phyloP scores from a whole-genome alignment of 1,140 invertebrate species.

The Cardiocondyla obscurior region DNA sequence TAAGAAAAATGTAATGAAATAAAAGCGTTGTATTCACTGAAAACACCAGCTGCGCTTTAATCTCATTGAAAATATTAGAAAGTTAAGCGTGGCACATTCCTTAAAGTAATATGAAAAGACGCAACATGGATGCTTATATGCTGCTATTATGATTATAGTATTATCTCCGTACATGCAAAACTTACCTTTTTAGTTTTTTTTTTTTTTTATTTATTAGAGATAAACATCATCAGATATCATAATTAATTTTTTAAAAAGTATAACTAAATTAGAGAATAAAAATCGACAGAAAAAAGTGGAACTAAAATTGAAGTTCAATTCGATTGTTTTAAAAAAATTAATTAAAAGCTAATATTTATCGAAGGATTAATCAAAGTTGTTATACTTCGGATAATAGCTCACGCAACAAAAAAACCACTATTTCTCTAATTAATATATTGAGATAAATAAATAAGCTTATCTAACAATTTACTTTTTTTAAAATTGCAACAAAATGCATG shows the following conservation, averaged over 20 bases:
- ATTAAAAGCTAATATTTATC: too few species aligned
- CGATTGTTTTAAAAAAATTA: too few species aligned
- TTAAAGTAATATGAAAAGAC: neutral
- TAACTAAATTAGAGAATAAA: conserved; percentile 7
- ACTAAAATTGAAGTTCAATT: neutral
- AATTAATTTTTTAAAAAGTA: neutral
- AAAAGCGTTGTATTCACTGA: neutral
- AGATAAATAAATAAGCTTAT: neutral
- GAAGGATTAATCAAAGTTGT: neutral
- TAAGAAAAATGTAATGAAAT: neutral
- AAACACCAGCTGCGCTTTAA: neutral
- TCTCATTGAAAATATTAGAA: neutral
- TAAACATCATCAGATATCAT: neutral
- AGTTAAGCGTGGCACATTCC: conserved; percentile 5
- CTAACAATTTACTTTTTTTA: conserved; percentile 8
- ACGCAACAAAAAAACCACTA: neutral
- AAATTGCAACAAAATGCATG: neutral
- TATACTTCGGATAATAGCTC: neutral
- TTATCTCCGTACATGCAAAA: neutral
- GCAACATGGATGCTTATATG: neutral
- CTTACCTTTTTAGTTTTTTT: conserved; percentile 21
- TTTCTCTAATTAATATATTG: neutral
- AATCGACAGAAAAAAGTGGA: neutral
- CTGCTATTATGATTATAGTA: neutral
- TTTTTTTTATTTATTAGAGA: conserved; percentile 5